phyloP scores from a whole-genome alignment of 2,797 vertebrate species.

The Cynopterus sphinx region DNA sequence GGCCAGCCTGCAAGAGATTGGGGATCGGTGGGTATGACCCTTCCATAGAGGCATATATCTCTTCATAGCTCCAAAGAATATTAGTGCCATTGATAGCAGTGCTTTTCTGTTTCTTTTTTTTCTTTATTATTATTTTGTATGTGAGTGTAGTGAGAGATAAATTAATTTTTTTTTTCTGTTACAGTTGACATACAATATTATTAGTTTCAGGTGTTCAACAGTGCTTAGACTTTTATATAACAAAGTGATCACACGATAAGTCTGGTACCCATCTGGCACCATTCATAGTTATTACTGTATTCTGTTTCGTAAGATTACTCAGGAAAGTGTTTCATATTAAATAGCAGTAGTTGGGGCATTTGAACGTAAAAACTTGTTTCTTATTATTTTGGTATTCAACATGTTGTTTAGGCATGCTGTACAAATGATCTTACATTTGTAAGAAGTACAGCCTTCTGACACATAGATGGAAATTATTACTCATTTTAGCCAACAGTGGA shows the following conservation, averaged over 20 bases:
- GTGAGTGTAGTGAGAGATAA: not conserved
- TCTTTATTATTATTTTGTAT: not conserved
- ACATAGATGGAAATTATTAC: not conserved
- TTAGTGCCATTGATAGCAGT: not conserved
- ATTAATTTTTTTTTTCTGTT: not conserved
- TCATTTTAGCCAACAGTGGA: not conserved
- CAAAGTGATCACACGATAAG: not conserved
- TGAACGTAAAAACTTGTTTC: not conserved
- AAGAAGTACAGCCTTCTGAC: not conserved
- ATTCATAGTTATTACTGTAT: not conserved
- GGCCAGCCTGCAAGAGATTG: slow-evolving; percentile 95
- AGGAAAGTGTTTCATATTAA: not conserved
- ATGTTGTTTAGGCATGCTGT: not conserved
- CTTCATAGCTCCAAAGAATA: not conserved
- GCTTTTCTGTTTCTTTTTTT: not conserved
- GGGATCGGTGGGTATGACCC: slow-evolving; percentile 89
- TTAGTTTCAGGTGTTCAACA: not conserved
- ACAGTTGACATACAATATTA: not conserved
- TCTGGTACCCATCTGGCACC: not conserved
- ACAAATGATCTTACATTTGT: not conserved
- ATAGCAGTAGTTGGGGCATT: not conserved
- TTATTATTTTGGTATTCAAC: slow-evolving; percentile 18
- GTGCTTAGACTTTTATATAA: not conserved
- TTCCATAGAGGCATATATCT: not conserved
- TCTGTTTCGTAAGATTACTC: not conserved